Evolutionary conservation across 2,797 vertebrate species (phyloP), one percentile per base, ranked within the genome.

Genomic region (Pteropus rufus): DNA sequence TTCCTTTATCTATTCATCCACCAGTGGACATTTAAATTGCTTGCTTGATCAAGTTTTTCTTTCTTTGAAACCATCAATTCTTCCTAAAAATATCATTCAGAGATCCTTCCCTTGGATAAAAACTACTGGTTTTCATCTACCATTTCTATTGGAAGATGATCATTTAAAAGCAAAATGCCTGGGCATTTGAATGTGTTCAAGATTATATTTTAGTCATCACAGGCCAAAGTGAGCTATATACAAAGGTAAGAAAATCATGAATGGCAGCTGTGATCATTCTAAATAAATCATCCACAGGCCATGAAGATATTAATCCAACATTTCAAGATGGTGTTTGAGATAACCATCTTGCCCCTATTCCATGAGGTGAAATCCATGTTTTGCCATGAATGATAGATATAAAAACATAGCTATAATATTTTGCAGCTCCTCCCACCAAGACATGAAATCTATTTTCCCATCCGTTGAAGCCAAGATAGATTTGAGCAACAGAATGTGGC

Each of bases 1-100:
- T 87, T 86, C 46, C 77, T 44, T 76, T 15, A 77, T 31, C 12
- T 18, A 31, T 39, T 89, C 60, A 56, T 39, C 10, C 21, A 14
- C 7, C 31, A n/a, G 29, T 72, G 23, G 39, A 83, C 31, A 76
- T 52, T 34, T 18, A 24, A 3, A 24, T 46, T 69, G 29, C 14
- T n/a, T 41, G 26, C 41, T 79, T 65, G 24, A 67, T 90, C 96
- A 95, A 83, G 3, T 84, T 97, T 89, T 91, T 44, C 56, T 83
- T 96, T 80, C 49, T 91, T 91, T 72, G 0, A 98, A 97, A 96
- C 39, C 94, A 95, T 92, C 95, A 95, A 94, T 87, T 76, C 90
- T 77, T 97, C 94, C 96, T 96, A 97, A 97, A 97, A 91, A 96
- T 44, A 89, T 94, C 96, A 98, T 98, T 97, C 93, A 44, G 54